Evolutionary conservation across 1,140 invertebrate genomes (phyloP), one percentile per base, ranked within the genome.

Genomic region (Ridgeia piscesae): DNA sequence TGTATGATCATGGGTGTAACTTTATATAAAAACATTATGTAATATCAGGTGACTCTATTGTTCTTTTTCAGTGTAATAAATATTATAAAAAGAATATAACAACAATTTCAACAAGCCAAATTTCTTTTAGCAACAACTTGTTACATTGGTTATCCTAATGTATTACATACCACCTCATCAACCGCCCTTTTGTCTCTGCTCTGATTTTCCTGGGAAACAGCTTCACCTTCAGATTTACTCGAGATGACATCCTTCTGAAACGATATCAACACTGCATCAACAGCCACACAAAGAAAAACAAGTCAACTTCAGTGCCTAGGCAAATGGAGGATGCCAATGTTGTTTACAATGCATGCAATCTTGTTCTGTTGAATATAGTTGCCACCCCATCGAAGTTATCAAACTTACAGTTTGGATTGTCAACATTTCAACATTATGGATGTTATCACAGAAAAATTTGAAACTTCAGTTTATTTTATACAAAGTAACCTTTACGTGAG

Each of bases 151-250:
- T 42, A 6, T 21, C 33, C n/a, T 31, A 34, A n/a, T 35, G 1
- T 21, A 35, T n/a, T 77, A n/a, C 33, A n/a, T 91, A 33, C 35
- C 33, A 34, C 34, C 91, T 91, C 21, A 6, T 33, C 35, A 91
- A 31, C 50, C 27, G n/a, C 35, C 34, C 33, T 92, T 14, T 34
- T 58, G 89, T 88, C 91, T 42, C 8, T 91, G 35, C 21, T 35
- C n/a, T 27, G 88, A 50, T 35, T 34, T 91, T 35, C 90, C 6
- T 91, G 58, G 92, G 33, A 91, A 92, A 91, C 33, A 34, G n/a
- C 50, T 9, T 27, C 33, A 50, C 89, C 92, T 34, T 33, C 34
- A 92, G 34, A 42, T 91, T 42, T 91, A 91, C 35, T 31, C 1
- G 88, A 27, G 31, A 91, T 31, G 42, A 42, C 34, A 35, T 35